Conservation (phyloP, 1,140 invertebrate species). For the Palaemon carinicauda region DNA sequence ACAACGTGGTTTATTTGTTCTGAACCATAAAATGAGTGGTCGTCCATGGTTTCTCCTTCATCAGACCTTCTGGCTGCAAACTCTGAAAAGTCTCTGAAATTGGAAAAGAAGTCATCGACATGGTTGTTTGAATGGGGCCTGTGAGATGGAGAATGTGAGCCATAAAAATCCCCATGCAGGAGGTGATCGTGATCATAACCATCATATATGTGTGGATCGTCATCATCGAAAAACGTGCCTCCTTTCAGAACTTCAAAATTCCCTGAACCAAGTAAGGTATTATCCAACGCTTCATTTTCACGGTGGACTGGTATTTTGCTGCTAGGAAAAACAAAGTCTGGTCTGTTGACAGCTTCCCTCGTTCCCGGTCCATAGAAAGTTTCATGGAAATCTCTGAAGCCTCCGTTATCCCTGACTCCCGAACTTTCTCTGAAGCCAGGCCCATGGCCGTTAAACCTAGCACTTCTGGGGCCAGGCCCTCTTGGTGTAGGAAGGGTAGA, state of each 20-base stretch:
- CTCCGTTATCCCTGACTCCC: background rate
- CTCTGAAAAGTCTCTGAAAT: slow-evolving; percentile 88
- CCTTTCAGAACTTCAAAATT: slow-evolving; percentile 88
- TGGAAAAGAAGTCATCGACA: slow-evolving; percentile 77
- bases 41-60: slow-evolving; percentile 1
- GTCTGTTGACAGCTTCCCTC: slow-evolving; percentile 24
- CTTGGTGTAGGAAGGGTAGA: slow-evolving; percentile 36
- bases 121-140: slow-evolving; percentile 65
- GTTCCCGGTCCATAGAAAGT: slow-evolving; percentile 39
- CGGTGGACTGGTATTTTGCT: slow-evolving; percentile 27
- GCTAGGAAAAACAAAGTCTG: background rate
- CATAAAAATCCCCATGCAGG: slow-evolving; percentile 75
- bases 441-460: slow-evolving; percentile 26
- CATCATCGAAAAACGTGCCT: slow-evolving; percentile 83
- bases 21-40: background rate
- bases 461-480: slow-evolving; percentile 8
- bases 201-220: slow-evolving; percentile 57
- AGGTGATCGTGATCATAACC: slow-evolving; percentile 70
- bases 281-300: slow-evolving; percentile 48
- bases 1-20: slow-evolving; percentile 39
- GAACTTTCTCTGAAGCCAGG: slow-evolving; percentile 28
- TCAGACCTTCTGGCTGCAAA: slow-evolving; percentile 55
- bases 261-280: slow-evolving; percentile 78
- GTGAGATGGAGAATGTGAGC: slow-evolving; percentile 68
- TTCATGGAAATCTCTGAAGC: slow-evolving; percentile 52